Base-by-base conservation (phyloP, 2,888 invertebrate genomes). In the Anthophora plumipes region DNA sequence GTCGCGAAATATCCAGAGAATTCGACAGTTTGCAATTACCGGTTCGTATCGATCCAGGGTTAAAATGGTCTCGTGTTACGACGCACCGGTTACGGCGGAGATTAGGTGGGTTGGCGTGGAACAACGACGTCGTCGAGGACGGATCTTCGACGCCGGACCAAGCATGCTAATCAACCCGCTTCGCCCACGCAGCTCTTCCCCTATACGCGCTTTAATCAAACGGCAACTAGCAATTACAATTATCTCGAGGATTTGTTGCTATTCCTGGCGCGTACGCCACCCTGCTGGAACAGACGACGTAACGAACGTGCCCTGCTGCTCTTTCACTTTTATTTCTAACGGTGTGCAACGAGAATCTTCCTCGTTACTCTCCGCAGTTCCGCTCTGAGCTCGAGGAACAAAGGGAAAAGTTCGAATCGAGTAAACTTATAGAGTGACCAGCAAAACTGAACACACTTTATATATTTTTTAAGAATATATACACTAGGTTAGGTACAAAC, bases 221-320 rank as follows among this genome's bases (percentile, higher is more conserved):
- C 85, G 86, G 84, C 86, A 88, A 89, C 87, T 61, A 79, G 85
- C 89, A 91, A 91, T 91, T 90, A 89, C 88, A 86, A 89, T 89
- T 86, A 87, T 85, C 88, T 61, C 17, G n/a, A 59, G 63, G 82
- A 76, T 80, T 81, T 52, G 67, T 61, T 31, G 55, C 43, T 31
- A 79, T 79, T 63, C 66, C 22, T 59, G 22, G 17, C 39, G 31
- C 70, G 68, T 61, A 46, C 25, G 25, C 31, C 31, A 17, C 12
- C n/a, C 57, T 31, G n/a, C 43, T 1, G 41, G 8, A 22, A 57
- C 52, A 43, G 46, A 37, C 14, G 25, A 64, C 11, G 9, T 25
- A 8, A 37, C 12, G 48, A 20, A 37, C 20, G 20, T n/a, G 20
- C 11, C 20, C 14, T 20, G 41, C 22, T 31, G 11, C 14, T 20